A percentile compares a stretch with the other conserved stretches of the same genome.
phyloP scores from a whole-genome alignment of 1,140 invertebrate species.

The Eriocheir sinensis region DNA sequence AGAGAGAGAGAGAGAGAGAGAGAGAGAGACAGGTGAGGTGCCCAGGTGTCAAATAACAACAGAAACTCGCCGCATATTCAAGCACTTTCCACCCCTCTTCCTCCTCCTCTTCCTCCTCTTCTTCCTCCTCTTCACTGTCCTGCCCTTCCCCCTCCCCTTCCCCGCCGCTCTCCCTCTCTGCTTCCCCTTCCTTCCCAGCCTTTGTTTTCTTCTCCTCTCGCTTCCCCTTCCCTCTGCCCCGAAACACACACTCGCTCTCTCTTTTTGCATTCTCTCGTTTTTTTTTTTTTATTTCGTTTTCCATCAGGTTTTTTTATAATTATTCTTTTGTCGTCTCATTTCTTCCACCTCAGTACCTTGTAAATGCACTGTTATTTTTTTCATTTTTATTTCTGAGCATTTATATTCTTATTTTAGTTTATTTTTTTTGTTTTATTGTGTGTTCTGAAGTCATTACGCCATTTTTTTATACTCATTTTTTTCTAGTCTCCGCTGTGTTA shows the following conservation, averaged over 20 bases:
- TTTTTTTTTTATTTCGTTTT: constrained; percentile 1
- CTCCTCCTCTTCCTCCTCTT: neutral
- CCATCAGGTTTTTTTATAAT: neutral
- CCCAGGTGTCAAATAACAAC: constrained; percentile 38
- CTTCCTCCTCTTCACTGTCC: neutral
- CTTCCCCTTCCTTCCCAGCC: neutral
- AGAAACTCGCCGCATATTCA: constrained; percentile 43
- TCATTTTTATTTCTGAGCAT: neutral
- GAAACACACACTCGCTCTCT: neutral
- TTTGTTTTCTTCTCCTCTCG: constrained; percentile 29
- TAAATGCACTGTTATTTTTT: too few species aligned
- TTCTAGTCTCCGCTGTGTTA: too few species aligned
- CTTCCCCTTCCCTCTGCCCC: neutral
- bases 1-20: neutral
- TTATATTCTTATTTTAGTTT: neutral
- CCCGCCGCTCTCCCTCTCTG: neutral
- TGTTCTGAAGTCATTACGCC: too few species aligned
- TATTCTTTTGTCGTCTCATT: neutral
- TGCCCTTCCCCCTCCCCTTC: neutral
- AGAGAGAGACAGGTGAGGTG: constrained; percentile 36
- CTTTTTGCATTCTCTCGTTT: neutral
- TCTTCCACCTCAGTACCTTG: too few species aligned
- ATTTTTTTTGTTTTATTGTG: neutral
- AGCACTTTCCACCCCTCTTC: neutral
- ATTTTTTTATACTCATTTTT: too few species aligned